Evolutionary conservation across 2,797 vertebrate species (phyloP), one percentile per base, ranked within the genome.

Genomic region (Gadopsis bispinosus): DNA sequence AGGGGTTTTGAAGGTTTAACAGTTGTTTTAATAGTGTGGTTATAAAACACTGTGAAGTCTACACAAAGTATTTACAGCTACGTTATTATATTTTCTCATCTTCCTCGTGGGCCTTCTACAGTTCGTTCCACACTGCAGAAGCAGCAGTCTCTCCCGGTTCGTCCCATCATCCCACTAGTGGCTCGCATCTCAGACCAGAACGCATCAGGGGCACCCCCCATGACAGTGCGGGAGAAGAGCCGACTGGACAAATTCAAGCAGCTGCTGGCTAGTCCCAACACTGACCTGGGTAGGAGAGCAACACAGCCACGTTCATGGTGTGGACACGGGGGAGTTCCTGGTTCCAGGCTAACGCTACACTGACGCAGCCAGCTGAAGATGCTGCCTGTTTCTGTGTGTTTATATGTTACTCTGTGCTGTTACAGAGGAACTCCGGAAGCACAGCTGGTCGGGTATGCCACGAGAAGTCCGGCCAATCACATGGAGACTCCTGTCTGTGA

Each of bases 181-280:
- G 98, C 98, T 75, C 96, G 98, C 3, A 99, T 99, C 91, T 99
- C 98, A 0, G 98, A 99, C 95, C 98, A 99, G 94, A 99, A 99
- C 0, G 96, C 97, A 3, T 99, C 98, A 0, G 98, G 98, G 33
- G 97, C 97, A 0, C 98, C 97, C 0, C 97, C 97, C 4, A 98
- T 99, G 97, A 97, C 97, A 0, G 96, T 99, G 81, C 94, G 98
- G 60, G 98, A 99, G 92, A 99, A 99, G 90, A 98, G 94, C 3
- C 96, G 98, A 13, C 93, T 99, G 81, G 98, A 99, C 85, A 99
- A 98, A 79, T 99, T 99, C 88, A 96, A 94, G 71, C 97, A 98
- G 87, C 96, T 99, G 74, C 97, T 99, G 39, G 95, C 96, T 59
- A 97, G 96, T 89, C 94, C 96, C 87, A 98, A 96, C 95, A 98